Conservation (phyloP, 2,888 invertebrate genomes). For the Ophion obscuratus region DNA sequence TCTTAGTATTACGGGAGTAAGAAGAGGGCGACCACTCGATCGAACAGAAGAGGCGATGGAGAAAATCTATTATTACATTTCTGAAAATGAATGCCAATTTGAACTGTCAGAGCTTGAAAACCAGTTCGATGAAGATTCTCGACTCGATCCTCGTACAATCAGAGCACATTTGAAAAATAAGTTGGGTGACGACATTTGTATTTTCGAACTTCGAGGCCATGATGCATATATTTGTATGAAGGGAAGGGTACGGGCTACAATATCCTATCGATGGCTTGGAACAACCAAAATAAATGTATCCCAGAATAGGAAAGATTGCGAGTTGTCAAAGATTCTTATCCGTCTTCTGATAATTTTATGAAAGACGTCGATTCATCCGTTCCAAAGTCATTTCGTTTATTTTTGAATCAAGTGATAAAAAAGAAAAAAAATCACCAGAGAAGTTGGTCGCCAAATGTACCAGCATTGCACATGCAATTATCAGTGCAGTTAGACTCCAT, state of each 20-base stretch:
- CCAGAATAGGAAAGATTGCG: constrained; percentile 41
- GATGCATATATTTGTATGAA: constrained; percentile 23
- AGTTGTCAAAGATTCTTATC: constrained; percentile 26
- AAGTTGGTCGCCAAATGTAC: too few species aligned
- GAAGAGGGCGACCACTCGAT: constrained; percentile 17
- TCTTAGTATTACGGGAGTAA: constrained; percentile 1
- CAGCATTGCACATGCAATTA: too few species aligned
- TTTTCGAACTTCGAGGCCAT: constrained; percentile 4
- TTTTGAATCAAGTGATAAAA: too few species aligned
- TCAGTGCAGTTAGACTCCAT: too few species aligned
- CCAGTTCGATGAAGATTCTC: constrained; percentile 27
- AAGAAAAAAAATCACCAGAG: too few species aligned
- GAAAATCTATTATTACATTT: constrained; percentile 30
- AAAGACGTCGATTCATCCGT: too few species aligned
- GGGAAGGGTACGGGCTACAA: constrained; percentile 33
- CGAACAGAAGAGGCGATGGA: constrained; percentile 36
- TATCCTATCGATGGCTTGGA: constrained; percentile 28
- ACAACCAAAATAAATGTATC: constrained; percentile 22
- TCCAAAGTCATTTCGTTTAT: too few species aligned
- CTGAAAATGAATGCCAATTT: constrained; percentile 45
- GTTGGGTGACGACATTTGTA: constrained; percentile 33
- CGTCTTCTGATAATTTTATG: too few species aligned
- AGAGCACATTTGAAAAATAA: constrained; percentile 32
- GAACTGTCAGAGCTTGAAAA: constrained; percentile 36
- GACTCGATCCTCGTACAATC: constrained; percentile 22